Evolutionary conservation across 2,888 invertebrate genomes (phyloP), one percentile per base, ranked within the genome.

Genomic region (Latrodectus hesperus): DNA sequence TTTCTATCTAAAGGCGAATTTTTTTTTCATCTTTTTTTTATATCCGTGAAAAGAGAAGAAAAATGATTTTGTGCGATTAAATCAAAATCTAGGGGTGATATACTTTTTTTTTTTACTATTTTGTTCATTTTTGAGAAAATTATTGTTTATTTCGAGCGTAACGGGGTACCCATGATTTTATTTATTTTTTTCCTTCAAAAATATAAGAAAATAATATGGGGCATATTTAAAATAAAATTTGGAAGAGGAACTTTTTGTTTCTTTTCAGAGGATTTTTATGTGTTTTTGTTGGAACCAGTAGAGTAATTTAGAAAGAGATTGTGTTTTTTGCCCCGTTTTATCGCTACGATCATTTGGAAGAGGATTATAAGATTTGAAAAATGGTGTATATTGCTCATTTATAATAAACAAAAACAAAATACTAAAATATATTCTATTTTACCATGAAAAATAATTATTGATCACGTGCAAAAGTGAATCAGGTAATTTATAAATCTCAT

Each of bases 41-140:
- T 49, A 11, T 55, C n/a, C 11, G 60, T 9, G 60, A n/a, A 11
- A 38, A 65, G 76, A 64, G 71, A 79, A 79, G 79, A 79, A 79
- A 79, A 79, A 79, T 79, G 79, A 79, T 79, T 79, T 71, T 52
- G 79, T n/a, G 79, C 79, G 79, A 79, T 79, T 79, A 79, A 79
- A 79, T 79, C 79, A 79, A 79, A 79, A 79, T 79, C 76, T 79
- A 68, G 55, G 67, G 53, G 55, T 60, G 79, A 79, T 79, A 71
- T 52, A 49, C 79, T 79, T 79, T 17, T n/a, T 68, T 68, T 22
- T 68, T n/a, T n/a, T n/a, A n/a, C 6, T 8, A 9, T n/a, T 11
- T 14, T 60, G n/a, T 60, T 60, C n/a, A 60, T 60, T 38, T 38
- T 38, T 38, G 38, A 38, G 38, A 38, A 38, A 38, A 38, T 38